Conservation (phyloP, 2,888 invertebrate genomes). For the Drosophila anceps region DNA sequence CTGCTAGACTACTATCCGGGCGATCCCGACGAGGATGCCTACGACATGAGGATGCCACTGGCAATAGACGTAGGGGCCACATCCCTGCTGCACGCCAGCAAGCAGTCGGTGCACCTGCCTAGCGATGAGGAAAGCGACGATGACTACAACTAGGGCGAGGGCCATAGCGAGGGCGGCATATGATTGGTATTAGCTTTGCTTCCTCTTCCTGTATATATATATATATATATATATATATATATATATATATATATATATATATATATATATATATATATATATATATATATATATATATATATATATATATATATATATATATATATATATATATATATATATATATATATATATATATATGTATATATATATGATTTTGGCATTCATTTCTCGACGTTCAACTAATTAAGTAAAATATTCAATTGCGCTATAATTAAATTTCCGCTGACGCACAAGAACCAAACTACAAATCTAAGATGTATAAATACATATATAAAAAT, state of each 20-base stretch:
- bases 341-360: neutral
- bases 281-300: neutral
- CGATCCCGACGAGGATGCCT: constrained; percentile 55
- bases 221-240: neutral
- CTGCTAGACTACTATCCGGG: constrained; percentile 60
- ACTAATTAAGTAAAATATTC: constrained; percentile 58
- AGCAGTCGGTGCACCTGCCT: constrained; percentile 29
- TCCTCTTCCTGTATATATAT: neutral
- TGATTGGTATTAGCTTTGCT: neutral
- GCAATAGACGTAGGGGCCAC: constrained; percentile 17
- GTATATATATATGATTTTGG: neutral
- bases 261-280: neutral
- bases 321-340: neutral
- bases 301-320: neutral
- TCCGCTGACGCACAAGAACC: constrained; percentile 79
- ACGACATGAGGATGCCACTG: constrained; percentile 56
- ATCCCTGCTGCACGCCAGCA: constrained; percentile 22
- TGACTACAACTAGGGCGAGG: constrained; percentile 24
- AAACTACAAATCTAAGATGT: constrained; percentile 32
- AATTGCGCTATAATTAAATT: constrained; percentile 66
- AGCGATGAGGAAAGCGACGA: constrained; percentile 46
- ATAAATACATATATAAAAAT: constrained; percentile 2
- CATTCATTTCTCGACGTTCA: constrained; percentile 31
- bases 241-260: neutral
- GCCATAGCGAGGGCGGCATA: neutral